phyloP scores from a whole-genome alignment of 2,797 vertebrate genomes.

The Fringilla coelebs region DNA sequence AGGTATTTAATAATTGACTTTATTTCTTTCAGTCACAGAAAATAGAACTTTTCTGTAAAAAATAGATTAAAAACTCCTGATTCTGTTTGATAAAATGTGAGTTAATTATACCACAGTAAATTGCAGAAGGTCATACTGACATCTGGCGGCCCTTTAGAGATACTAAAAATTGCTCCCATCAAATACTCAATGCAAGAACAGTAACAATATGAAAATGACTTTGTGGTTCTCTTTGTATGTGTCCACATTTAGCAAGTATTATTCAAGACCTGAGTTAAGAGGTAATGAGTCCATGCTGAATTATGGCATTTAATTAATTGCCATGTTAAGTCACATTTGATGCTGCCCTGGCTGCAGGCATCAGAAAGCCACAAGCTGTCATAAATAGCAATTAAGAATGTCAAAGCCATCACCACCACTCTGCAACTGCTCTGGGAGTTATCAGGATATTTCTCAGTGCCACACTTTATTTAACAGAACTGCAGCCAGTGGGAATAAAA shows the following conservation, averaged over 20 bases:
- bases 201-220: not conserved
- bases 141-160: constrained; percentile 27
- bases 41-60: not conserved
- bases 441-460: not conserved
- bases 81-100: not conserved
- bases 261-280: constrained; percentile 8
- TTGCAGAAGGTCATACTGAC: constrained; percentile 44
- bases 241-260: not conserved
- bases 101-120: not conserved
- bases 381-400: constrained; percentile 50
- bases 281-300: constrained; percentile 24
- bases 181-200: not conserved
- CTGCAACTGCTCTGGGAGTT: constrained; percentile 14
- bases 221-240: not conserved
- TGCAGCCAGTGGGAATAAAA: not conserved
- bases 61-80: not conserved
- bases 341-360: constrained; percentile 22
- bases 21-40: not conserved
- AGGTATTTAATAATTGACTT: constrained; percentile 1
- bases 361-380: constrained; percentile 54
- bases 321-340: constrained; percentile 16
- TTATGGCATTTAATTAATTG: constrained; percentile 55
- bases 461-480: not conserved
- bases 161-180: not conserved
- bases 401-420: constrained; percentile 32